Conservation (phyloP, 2,888 invertebrate species). For the Muscina levida region DNA sequence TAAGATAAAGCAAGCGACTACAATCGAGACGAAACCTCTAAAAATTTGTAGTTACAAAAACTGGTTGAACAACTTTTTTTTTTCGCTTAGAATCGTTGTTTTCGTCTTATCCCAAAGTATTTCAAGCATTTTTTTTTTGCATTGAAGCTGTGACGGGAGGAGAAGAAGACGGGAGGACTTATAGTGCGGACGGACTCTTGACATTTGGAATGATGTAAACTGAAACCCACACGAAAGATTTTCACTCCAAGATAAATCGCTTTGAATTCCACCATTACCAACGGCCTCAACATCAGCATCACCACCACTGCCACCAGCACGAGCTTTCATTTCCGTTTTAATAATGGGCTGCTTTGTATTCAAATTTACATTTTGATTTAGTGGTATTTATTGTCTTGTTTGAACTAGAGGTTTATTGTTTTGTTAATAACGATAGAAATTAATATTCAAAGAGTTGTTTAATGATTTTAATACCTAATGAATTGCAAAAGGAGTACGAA, state of each 20-base stretch:
- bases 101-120: slow-evolving; percentile 27
- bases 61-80: slow-evolving; percentile 57
- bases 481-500: neutral
- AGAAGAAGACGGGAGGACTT: no score
- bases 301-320: neutral
- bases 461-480: neutral
- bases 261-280: neutral
- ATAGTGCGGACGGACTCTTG: slow-evolving; percentile 12
- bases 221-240: slow-evolving; percentile 51
- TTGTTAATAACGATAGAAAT: neutral
- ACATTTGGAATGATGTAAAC: slow-evolving; percentile 51
- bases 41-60: slow-evolving; percentile 49
- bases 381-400: slow-evolving; percentile 9
- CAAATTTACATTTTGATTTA: slow-evolving; percentile 2
- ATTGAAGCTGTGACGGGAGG: neutral
- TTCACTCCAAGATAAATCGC: neutral
- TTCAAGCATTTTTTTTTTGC: slow-evolving; percentile 6
- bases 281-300: no score
- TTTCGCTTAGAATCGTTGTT: slow-evolving; percentile 23
- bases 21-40: no score
- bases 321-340: slow-evolving; percentile 42
- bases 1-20: no score
- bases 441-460: neutral
- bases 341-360: neutral
- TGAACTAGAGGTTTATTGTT: slow-evolving; percentile 20